A percentile compares a stretch with the other conserved stretches of the same genome.
phyloP scores from a whole-genome alignment of 2,797 vertebrate species.

The Macropus fuliginosus region DNA sequence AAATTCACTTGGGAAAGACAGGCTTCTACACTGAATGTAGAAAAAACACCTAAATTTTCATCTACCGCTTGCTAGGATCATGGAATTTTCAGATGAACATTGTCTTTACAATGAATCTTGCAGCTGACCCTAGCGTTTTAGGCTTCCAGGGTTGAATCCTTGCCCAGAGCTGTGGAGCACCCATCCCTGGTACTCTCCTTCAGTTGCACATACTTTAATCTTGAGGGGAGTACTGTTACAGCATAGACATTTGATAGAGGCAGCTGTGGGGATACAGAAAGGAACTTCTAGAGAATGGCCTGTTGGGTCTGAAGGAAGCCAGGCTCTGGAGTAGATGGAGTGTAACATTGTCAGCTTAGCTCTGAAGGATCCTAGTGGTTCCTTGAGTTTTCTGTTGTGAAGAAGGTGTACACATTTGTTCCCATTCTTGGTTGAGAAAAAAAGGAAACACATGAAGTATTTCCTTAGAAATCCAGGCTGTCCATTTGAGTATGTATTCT shows the following conservation, averaged over 20 bases:
- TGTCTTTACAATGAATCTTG: neutral
- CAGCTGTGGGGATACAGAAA: neutral
- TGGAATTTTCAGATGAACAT: neutral
- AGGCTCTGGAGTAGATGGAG: neutral
- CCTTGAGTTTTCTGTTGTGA: neutral
- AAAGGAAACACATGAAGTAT: neutral
- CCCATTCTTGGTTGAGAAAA: neutral
- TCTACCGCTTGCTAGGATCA: neutral
- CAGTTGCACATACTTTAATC: neutral
- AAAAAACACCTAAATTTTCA: neutral
- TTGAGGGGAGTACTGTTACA: neutral
- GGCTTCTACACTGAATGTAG: neutral
- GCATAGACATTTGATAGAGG: neutral
- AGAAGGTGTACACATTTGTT: neutral
- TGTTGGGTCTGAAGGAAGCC: neutral
- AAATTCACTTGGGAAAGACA: neutral
- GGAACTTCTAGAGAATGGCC: neutral
- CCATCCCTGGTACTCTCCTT: neutral
- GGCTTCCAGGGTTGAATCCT: neutral
- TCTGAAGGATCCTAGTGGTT: neutral
- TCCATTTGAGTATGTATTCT: neutral
- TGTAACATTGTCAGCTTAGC: neutral
- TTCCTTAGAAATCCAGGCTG: neutral
- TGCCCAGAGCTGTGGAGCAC: neutral
- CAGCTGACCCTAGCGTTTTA: neutral